Evolutionary conservation across 2,113 vertebrate genomes (phyloP).

Genomic region (Monopterus albus): DNA sequence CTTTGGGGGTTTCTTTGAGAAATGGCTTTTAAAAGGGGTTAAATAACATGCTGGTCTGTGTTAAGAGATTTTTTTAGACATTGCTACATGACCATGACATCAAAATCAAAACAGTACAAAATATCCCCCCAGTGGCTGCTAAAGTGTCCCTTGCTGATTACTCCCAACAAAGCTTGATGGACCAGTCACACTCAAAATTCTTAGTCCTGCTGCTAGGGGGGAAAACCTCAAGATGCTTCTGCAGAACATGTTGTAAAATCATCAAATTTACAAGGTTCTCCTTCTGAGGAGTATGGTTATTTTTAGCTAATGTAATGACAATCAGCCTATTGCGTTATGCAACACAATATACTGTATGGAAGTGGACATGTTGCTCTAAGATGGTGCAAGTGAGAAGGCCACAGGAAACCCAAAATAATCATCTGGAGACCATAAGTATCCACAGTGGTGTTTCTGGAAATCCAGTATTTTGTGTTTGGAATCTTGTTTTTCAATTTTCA

Average conservation of each 20-base stretch:
- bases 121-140: not conserved
- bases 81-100: conserved; percentile 1
- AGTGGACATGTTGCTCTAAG: no score
- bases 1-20: conserved; percentile 27
- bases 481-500: not conserved
- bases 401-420: not conserved
- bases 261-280: not conserved
- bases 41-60: not conserved
- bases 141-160: not conserved
- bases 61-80: conserved; percentile 6
- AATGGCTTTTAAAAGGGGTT: conserved; percentile 29
- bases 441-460: no score
- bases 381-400: no score
- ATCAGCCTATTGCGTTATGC: not conserved
- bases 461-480: not conserved
- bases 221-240: not conserved
- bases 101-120: conserved; percentile 3
- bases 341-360: not conserved
- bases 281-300: not conserved
- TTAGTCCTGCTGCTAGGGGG: not conserved
- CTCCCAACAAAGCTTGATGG: not conserved
- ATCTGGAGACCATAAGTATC: not conserved
- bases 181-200: not conserved
- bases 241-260: not conserved
- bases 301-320: not conserved